Evolutionary conservation across 2,888 invertebrate species (phyloP).

Genomic region (Zonitis immaculata): DNA sequence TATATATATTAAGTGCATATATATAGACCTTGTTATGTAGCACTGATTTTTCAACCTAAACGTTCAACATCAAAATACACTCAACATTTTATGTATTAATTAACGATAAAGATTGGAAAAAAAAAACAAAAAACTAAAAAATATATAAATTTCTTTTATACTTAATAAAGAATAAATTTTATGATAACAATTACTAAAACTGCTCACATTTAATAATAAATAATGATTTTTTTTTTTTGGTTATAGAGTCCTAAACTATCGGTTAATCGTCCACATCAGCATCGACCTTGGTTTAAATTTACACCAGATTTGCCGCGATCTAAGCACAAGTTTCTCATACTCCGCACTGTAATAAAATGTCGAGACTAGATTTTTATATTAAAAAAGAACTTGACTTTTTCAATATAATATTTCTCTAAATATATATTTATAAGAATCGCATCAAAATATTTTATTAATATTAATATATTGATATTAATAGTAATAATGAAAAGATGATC

Average conservation of each 20-base stretch:
- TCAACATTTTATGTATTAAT: too few species aligned
- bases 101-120: too few species aligned
- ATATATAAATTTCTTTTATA: too few species aligned
- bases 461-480: too few species aligned
- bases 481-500: too few species aligned
- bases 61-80: too few species aligned
- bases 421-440: too few species aligned
- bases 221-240: background rate
- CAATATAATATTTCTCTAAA: too few species aligned
- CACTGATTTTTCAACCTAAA: background rate
- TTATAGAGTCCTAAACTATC: slow-evolving; percentile 7
- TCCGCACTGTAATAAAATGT: background rate
- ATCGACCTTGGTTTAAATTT: slow-evolving; percentile 22
- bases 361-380: background rate
- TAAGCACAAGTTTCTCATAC: slow-evolving; percentile 10
- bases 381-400: background rate
- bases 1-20: too few species aligned
- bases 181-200: background rate
- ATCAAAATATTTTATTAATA: too few species aligned
- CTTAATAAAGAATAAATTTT: background rate
- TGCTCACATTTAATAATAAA: background rate
- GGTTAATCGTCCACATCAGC: slow-evolving; percentile 19
- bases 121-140: too few species aligned
- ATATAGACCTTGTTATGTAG: background rate
- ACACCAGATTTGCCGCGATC: slow-evolving; percentile 19